phyloP scores from a whole-genome alignment of 1,140 invertebrate genomes.

The Notospermus geniculatus region DNA sequence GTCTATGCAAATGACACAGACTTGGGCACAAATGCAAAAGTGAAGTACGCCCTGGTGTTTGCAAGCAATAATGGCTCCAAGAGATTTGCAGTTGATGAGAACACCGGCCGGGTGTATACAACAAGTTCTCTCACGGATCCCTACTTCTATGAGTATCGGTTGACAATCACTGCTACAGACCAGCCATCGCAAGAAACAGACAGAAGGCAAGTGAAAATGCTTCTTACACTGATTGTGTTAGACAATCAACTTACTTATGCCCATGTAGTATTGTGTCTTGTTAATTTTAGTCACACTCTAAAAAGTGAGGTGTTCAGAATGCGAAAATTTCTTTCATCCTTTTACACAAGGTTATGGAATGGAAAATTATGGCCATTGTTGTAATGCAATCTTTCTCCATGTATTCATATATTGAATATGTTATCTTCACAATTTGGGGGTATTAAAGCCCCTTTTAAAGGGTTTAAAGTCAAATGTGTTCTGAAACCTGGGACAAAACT shows the following conservation, averaged over 20 bases:
- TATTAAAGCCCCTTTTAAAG: too few relatives aligned
- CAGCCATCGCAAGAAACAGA: background rate
- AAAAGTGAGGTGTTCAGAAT: background rate
- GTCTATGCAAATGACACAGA: conserved; percentile 3
- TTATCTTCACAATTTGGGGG: too few relatives aligned
- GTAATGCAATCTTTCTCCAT: too few relatives aligned
- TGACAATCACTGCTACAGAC: background rate
- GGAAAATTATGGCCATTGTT: too few relatives aligned
- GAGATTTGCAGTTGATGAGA: background rate
- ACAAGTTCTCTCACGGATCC: background rate
- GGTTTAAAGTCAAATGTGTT: too few relatives aligned
- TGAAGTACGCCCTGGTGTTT: background rate
- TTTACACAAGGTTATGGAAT: too few relatives aligned
- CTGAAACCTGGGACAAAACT: too few relatives aligned
- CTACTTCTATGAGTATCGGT: background rate
- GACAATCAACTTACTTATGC: background rate
- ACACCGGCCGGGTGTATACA: background rate
- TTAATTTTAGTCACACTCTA: background rate
- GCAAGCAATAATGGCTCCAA: background rate
- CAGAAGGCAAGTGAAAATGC: background rate
- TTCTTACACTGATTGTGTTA: background rate
- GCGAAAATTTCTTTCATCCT: too few relatives aligned
- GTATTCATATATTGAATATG: background rate
- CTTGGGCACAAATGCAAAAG: background rate
- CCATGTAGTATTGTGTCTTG: background rate